phyloP scores from a whole-genome alignment of 2,888 invertebrate species.

The Dorcus hopei region DNA sequence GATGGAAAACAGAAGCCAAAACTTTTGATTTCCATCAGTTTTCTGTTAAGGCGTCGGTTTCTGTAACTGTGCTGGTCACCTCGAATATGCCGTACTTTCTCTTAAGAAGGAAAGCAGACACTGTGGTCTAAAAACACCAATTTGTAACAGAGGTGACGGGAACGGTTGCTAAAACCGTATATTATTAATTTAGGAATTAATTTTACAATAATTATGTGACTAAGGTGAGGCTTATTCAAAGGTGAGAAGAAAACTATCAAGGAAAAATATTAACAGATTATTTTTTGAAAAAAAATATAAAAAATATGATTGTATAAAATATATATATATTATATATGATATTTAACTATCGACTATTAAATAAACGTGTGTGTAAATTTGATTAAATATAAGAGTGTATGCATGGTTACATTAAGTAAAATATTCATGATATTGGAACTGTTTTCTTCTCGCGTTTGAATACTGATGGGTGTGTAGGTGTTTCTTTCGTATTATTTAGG shows the following conservation, averaged over 20 bases:
- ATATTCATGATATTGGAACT: conserved; percentile 40
- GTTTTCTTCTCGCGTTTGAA: conserved; percentile 50
- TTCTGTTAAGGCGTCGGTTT: conserved; percentile 28
- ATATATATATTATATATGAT: conserved; percentile 41
- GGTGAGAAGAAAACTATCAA: conserved; percentile 46
- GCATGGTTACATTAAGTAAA: conserved; percentile 41
- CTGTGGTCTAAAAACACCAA: not conserved
- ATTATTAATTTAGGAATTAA: conserved; percentile 47
- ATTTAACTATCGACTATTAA: conserved; percentile 44
- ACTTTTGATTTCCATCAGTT: conserved; percentile 29
- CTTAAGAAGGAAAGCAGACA: not conserved
- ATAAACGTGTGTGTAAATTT: conserved; percentile 42
- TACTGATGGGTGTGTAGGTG: conserved; percentile 41
- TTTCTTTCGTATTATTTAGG: conserved; percentile 26
- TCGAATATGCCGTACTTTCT: not conserved
- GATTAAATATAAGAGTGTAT: conserved; percentile 43
- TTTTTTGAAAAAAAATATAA: conserved; percentile 50
- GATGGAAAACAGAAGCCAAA: conserved; percentile 33
- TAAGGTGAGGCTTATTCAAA: conserved; percentile 47
- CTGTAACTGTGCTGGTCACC: conserved; percentile 6
- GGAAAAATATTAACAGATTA: conserved; percentile 44
- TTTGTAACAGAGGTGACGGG: not conserved
- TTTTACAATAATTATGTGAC: conserved; percentile 50
- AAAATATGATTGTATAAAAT: conserved; percentile 28
- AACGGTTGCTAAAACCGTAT: conserved; percentile 7